These are phyloP conservation scores for Stomatorhinus ivindoensis DNA, from an alignment of 2,113 vertebrate species.

Conservation along the genomic window DNA sequence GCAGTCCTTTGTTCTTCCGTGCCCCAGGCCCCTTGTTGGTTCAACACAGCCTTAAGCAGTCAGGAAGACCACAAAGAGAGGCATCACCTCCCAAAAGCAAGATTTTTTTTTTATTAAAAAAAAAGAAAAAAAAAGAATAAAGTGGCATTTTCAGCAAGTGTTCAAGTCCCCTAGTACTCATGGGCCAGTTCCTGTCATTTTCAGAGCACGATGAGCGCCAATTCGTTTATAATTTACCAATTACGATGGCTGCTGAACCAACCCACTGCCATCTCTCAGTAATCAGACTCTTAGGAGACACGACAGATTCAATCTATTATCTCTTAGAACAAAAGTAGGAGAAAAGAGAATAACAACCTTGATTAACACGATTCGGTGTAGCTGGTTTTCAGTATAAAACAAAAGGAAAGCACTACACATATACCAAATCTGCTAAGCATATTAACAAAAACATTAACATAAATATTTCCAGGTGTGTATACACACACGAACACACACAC, in stretches of 20 bases:
- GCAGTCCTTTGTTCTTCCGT: not conserved
- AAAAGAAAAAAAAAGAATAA: not conserved
- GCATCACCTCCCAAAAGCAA: not conserved
- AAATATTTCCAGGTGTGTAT: not conserved
- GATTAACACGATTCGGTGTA: not conserved
- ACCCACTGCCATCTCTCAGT: not conserved
- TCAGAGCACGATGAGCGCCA: not conserved
- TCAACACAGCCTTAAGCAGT: not conserved
- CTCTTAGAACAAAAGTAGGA: not conserved
- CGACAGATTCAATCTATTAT: not conserved
- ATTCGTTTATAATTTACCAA: not conserved
- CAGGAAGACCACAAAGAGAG: not conserved
- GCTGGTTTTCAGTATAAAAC: not conserved
- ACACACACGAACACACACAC: not conserved
- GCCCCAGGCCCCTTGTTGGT: not conserved
- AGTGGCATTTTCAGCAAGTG: not conserved
- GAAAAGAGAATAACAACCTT: not conserved
- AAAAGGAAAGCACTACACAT: not conserved
- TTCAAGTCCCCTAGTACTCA: not conserved
- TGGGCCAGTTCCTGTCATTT: not conserved
- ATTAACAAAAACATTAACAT: not conserved
- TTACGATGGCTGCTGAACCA: not conserved
- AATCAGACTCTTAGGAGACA: not conserved
- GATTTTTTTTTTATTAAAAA: not conserved
- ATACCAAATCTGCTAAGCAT: not conserved